Evolutionary conservation across 2,888 invertebrate genomes (phyloP).

Genomic region (Latheticus oryzae): DNA sequence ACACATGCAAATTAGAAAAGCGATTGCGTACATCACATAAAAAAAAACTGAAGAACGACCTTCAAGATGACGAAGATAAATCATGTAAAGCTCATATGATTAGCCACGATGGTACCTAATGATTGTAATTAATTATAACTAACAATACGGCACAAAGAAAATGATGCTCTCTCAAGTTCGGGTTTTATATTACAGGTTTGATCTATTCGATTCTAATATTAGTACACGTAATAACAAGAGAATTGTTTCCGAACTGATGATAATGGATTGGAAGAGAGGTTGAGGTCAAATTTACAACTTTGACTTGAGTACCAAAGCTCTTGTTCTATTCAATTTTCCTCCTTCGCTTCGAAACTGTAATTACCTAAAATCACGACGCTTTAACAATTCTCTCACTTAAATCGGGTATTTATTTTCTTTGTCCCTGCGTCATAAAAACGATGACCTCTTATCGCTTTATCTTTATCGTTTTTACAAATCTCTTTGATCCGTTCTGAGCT

Average conservation of each 20-base stretch:
- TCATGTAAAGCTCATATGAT: background rate
- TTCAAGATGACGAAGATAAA: background rate
- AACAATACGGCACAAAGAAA: slow-evolving; percentile 2
- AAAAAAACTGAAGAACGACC: background rate
- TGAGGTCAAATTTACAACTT: slow-evolving; percentile 10
- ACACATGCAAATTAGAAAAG: slow-evolving; percentile 32
- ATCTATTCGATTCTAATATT: background rate
- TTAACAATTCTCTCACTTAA: background rate
- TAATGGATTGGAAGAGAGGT: slow-evolving; percentile 1
- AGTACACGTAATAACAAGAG: slow-evolving; percentile 1
- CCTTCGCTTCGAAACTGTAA: background rate
- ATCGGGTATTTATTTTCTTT: background rate
- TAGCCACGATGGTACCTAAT: slow-evolving; percentile 7
- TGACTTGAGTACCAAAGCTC: background rate
- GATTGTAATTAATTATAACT: slow-evolving; percentile 23
- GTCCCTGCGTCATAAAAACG: background rate
- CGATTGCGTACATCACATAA: slow-evolving; percentile 1
- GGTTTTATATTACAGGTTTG: slow-evolving; percentile 13
- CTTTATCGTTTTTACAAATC: slow-evolving; percentile 12
- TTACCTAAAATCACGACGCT: background rate
- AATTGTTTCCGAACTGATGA: slow-evolving; percentile 1
- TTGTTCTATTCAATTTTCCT: slow-evolving; percentile 9
- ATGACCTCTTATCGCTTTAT: slow-evolving; percentile 7
- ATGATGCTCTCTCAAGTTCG: no score
- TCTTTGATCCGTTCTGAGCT: slow-evolving; percentile 8